These are phyloP conservation scores for Rhinoptilus africanus DNA, from an alignment of 2,113 vertebrate genomes.

Conservation along the genomic window DNA sequence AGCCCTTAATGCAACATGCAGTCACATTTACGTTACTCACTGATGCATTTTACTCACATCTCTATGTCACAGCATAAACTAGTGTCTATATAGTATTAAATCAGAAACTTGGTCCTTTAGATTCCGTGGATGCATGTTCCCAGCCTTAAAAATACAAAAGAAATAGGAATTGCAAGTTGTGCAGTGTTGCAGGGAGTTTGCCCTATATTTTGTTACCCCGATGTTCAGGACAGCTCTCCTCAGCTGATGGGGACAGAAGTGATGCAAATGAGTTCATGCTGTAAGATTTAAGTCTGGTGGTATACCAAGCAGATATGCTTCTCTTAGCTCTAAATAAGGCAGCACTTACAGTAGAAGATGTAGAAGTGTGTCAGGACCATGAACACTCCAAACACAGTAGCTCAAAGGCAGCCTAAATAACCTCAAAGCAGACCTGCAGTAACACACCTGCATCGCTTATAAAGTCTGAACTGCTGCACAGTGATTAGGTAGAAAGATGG, in stretches of 20 bases:
- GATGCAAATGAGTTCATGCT: not conserved
- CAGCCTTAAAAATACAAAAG: not conserved
- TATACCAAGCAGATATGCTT: not conserved
- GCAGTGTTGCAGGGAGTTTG: not conserved
- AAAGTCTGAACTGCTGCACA: not conserved
- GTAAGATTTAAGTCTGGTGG: not conserved
- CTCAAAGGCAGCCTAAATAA: not conserved
- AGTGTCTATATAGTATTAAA: not conserved
- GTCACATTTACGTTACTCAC: not conserved
- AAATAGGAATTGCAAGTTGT: not conserved
- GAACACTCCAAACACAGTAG: not conserved
- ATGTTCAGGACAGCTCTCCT: not conserved
- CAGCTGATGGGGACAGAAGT: not conserved
- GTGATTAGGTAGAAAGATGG: not conserved
- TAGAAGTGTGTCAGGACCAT: not conserved
- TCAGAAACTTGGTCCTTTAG: not conserved
- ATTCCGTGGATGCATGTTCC: not conserved
- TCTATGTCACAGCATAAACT: not conserved
- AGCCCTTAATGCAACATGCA: not conserved
- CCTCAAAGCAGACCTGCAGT: not conserved
- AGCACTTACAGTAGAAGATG: not conserved
- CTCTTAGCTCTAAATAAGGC: not conserved
- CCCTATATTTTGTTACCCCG: accelerated
- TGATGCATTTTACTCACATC: not conserved
- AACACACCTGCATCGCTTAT: too few relatives aligned